These are phyloP conservation scores for Eriosoma lanigerum DNA, from an alignment of 1,140 invertebrate genomes.

Conservation along the genomic window DNA sequence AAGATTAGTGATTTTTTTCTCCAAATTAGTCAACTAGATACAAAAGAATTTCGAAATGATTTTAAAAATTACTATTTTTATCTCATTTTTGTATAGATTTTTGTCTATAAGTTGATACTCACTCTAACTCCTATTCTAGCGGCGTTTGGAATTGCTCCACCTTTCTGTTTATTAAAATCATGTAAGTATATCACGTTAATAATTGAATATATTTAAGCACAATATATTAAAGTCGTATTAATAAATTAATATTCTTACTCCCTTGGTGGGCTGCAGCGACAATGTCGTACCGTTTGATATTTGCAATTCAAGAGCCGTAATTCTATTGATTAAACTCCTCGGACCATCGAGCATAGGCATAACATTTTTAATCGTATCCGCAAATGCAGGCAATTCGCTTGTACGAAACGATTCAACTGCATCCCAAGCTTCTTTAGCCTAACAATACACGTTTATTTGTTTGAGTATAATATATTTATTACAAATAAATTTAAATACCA, in stretches of 20 bases:
- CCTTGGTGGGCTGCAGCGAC: background rate
- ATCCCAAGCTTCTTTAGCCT: constrained; percentile 53
- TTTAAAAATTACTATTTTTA: too few species aligned
- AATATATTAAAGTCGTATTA: constrained; percentile 51
- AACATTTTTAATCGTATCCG: constrained; percentile 25
- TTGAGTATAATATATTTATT: background rate
- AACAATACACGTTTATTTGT: constrained; percentile 51
- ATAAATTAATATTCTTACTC: background rate
- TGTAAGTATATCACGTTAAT: background rate
- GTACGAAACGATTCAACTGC: constrained; percentile 42
- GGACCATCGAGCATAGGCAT: background rate
- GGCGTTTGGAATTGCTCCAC: background rate
- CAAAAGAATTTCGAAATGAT: background rate
- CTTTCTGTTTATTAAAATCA: background rate
- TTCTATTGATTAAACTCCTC: background rate
- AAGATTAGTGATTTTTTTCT: constrained; percentile 47
- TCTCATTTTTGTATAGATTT: too few species aligned
- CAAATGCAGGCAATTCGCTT: background rate
- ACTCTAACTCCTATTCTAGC: constrained; percentile 38
- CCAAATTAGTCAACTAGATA: constrained; percentile 22
- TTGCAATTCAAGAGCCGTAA: constrained; percentile 10
- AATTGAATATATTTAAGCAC: background rate
- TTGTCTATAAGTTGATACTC: too few species aligned
- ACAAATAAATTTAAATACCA: constrained; percentile 57
- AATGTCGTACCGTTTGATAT: background rate